Evolutionary conservation across 1,140 invertebrate genomes (phyloP), one percentile per base, ranked within the genome.

Genomic region (Glossosoma conforme): DNA sequence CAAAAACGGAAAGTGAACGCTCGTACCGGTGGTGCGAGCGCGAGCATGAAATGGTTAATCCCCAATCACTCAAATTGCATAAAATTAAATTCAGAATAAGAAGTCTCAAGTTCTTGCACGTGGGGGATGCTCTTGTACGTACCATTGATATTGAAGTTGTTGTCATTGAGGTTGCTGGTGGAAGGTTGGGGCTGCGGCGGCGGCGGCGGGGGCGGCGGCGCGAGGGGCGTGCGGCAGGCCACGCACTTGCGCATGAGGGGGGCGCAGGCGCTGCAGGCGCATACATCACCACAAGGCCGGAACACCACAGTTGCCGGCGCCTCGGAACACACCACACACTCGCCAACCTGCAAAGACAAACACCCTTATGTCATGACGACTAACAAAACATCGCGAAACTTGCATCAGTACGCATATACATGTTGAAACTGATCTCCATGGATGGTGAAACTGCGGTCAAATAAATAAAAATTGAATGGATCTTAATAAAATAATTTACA

Each of bases 181-280:
- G 18, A 50, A 22, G n/a, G 35, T 17, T 20, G 24, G 41, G 13
- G 51, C 21, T 9, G 48, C 19, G 8, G 44, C 14, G 38, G 53
- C 9, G 11, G 60, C 36, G 40, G 41, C 9, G 3, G 42, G 11
- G 17, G 46, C 67, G 86, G 83, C 62, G 83, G 80, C 54, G 90
- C 89, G 62, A 97, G 93, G 61, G 89, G 87, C 6, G 87, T 82
- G 55, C 93, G 79, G 68, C 94, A 98, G 61, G 92, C 83, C 1
- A 97, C 90, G 77, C 94, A 98, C 73, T 96, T 97, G 75, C 95
- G 94, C 91, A 97, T 95, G 41, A 97, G 78, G 41, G 85, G 82
- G 44, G 93, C 89, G 75, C 93, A 97, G 58, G 83, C 84, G 63
- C 90, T 88, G 75, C 93, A 97, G 19, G 91, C 92, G 69, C 89